These are phyloP conservation scores for Dermatemys mawii DNA, from an alignment of 2,113 vertebrate species.

Conservation along the genomic window DNA sequence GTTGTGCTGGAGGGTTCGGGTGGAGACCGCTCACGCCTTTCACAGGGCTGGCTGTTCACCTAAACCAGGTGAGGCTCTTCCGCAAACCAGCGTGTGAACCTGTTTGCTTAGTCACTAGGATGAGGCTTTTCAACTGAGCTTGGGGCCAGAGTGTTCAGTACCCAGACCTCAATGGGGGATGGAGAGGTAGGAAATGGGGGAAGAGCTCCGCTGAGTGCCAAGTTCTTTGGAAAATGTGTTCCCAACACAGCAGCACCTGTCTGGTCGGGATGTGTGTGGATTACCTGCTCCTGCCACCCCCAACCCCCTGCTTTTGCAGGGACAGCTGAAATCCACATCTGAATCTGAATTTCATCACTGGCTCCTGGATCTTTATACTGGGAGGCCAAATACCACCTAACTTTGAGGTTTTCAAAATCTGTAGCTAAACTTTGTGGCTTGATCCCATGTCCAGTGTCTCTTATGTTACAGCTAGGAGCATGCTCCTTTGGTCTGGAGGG, in stretches of 20 bases:
- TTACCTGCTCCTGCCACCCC: fast-evolving
- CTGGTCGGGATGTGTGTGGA: neutral
- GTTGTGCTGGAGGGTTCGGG: neutral
- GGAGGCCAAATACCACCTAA: neutral
- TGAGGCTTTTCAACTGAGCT: neutral
- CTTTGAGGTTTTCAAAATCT: neutral
- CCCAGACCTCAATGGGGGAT: neutral
- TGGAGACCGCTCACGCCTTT: neutral
- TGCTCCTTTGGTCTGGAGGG: neutral
- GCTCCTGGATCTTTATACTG: neutral
- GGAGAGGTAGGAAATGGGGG: neutral
- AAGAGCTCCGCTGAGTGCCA: neutral
- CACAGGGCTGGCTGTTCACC: neutral
- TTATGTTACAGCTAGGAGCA: neutral
- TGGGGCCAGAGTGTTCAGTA: neutral
- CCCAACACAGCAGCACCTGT: neutral
- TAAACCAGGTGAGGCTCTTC: neutral
- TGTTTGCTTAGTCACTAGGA: fast-evolving
- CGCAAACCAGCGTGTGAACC: neutral
- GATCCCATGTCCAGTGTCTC: neutral
- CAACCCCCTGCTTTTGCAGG: neutral
- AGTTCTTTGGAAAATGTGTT: fast-evolving
- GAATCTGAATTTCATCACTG: neutral
- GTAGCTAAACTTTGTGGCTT: neutral
- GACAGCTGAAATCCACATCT: fast-evolving